A percentile compares a stretch with the other conserved stretches of the same genome.
phyloP scores from a whole-genome alignment of 1,140 invertebrate genomes.

The Leptinotarsa defecta region DNA sequence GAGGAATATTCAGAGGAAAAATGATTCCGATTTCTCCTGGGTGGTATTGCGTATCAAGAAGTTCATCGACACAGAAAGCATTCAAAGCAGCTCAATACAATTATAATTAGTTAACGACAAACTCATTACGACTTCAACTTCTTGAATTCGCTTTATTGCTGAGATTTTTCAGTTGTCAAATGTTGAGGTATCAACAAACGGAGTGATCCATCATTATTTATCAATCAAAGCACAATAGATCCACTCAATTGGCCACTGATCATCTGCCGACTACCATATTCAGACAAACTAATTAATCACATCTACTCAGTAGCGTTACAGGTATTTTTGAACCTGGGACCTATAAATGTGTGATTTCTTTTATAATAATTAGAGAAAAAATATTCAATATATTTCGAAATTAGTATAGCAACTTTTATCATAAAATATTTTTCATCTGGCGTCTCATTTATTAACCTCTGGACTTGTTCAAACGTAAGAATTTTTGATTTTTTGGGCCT shows the following conservation, averaged over 20 bases:
- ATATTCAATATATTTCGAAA: too few species aligned
- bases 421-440: too few species aligned
- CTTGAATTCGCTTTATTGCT: constrained; percentile 17
- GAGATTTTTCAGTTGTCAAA: constrained; percentile 24
- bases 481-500: too few species aligned
- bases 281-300: constrained; percentile 28
- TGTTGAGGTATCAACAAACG: constrained; percentile 20
- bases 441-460: too few species aligned
- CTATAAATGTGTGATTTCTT: too few species aligned
- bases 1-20: constrained; percentile 6
- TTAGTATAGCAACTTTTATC: too few species aligned
- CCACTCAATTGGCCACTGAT: constrained; percentile 32
- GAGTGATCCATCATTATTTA: constrained; percentile 25
- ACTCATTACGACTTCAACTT: constrained; percentile 16
- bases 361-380: too few species aligned
- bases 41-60: constrained; percentile 18
- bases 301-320: constrained; percentile 2
- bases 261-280: constrained; percentile 23
- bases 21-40: constrained; percentile 18
- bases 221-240: constrained; percentile 30
- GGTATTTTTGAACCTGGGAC: neutral
- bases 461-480: too few species aligned
- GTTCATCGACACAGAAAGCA: constrained; percentile 20
- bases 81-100: constrained; percentile 25
- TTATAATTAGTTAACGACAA: constrained; percentile 19